These are phyloP conservation scores for Cantharis nigra DNA, from an alignment of 2,888 invertebrate genomes.

Conservation along the genomic window DNA sequence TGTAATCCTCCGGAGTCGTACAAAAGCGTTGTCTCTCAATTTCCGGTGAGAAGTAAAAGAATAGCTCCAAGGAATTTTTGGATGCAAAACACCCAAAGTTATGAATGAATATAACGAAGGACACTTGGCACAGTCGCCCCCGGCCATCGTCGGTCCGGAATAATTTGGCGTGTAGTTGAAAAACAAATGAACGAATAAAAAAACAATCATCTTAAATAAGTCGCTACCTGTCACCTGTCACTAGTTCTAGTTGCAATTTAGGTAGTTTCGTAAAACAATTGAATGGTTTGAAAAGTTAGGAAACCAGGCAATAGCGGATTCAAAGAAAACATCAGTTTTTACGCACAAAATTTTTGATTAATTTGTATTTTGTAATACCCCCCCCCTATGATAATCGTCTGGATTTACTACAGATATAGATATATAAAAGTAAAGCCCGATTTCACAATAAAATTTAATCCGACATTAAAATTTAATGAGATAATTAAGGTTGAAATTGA, in stretches of 20 bases:
- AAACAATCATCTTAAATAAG: not conserved
- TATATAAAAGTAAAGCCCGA: too few species aligned
- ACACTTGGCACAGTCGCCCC: not conserved
- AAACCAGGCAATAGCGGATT: too few species aligned
- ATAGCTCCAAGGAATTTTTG: not conserved
- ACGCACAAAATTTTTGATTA: too few species aligned
- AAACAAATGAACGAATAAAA: not conserved
- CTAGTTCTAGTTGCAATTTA: not conserved
- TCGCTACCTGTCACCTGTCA: not conserved
- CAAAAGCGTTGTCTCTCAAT: not conserved
- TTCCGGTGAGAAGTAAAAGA: not conserved
- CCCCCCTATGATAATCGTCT: too few species aligned
- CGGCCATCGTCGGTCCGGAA: not conserved
- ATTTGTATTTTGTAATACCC: too few species aligned
- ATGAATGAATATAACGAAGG: not conserved
- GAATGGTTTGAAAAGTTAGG: too few species aligned
- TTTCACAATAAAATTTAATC: too few species aligned
- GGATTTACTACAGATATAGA: too few species aligned
- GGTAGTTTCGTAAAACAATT: not conserved
- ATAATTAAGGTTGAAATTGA: too few species aligned
- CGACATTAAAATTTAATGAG: too few species aligned
- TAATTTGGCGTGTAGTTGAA: not conserved
- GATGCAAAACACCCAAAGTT: not conserved
- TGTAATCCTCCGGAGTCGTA: not conserved
- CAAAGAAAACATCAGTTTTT: too few species aligned